Conservation (phyloP, 2,888 invertebrate genomes). For the Synergus umbraculus region DNA sequence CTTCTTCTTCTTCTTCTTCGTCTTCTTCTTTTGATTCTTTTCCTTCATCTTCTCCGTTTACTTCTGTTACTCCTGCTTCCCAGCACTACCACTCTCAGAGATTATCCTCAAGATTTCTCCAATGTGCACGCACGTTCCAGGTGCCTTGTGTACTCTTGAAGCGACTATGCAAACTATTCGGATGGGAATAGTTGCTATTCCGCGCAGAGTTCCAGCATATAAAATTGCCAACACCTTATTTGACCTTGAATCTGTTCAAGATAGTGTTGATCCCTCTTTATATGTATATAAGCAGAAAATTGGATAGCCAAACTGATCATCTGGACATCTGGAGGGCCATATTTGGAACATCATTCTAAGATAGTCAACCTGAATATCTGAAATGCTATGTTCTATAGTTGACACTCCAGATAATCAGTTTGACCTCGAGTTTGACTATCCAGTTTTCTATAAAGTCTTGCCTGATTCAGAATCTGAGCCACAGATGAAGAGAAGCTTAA, state of each 20-base stretch:
- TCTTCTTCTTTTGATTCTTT: neutral
- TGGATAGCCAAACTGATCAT: neutral
- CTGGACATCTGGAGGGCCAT: too few relatives aligned
- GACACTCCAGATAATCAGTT: too few relatives aligned
- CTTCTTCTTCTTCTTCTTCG: neutral
- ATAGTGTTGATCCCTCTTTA: slow-evolving; percentile 6
- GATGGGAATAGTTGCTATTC: slow-evolving; percentile 36
- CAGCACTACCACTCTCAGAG: slow-evolving; percentile 22
- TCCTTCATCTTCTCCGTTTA: neutral
- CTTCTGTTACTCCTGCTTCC: slow-evolving; percentile 32
- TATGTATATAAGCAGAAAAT: neutral
- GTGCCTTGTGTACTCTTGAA: slow-evolving; percentile 30
- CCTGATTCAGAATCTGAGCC: too few relatives aligned
- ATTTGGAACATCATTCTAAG: too few relatives aligned
- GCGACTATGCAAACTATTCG: slow-evolving; percentile 41
- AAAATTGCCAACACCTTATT: slow-evolving; percentile 27
- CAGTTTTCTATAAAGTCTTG: too few relatives aligned
- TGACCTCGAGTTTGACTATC: too few relatives aligned
- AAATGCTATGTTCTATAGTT: too few relatives aligned
- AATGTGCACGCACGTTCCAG: slow-evolving; percentile 40
- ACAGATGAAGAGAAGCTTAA: too few relatives aligned
- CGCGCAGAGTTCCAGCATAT: slow-evolving; percentile 16
- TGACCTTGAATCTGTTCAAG: slow-evolving; percentile 22
- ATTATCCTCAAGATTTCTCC: slow-evolving; percentile 38
- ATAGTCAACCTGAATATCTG: too few relatives aligned